Evolutionary conservation across 2,888 invertebrate species (phyloP).

Genomic region (Xestia sexstrigata): DNA sequence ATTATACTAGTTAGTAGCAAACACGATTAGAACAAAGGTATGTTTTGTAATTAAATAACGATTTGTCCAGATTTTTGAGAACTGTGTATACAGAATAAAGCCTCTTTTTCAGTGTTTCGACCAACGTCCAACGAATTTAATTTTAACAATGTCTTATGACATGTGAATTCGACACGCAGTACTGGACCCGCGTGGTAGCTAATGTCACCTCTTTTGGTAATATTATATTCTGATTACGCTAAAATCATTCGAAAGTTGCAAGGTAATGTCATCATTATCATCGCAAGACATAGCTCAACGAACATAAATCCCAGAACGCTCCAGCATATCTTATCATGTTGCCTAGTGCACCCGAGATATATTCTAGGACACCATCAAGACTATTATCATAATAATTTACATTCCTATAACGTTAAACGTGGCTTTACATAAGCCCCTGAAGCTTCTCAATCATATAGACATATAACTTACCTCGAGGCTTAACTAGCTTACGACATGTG

Average conservation of each 20-base stretch:
- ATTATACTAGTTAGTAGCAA: neutral
- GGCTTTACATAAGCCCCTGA: conserved; percentile 27
- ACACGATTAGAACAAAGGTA: neutral
- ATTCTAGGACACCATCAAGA: neutral
- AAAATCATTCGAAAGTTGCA: neutral
- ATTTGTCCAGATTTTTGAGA: neutral
- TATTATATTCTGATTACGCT: neutral
- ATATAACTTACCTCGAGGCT: conserved; percentile 16
- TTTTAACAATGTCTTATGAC: neutral
- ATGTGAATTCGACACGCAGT: neutral
- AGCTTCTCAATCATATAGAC: conserved; percentile 24
- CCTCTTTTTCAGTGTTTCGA: neutral
- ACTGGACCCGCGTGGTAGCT: neutral
- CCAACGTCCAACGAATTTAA: neutral
- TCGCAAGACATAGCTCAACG: neutral
- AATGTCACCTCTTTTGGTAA: neutral
- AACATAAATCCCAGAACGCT: neutral
- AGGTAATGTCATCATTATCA: neutral
- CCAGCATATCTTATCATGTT: no score
- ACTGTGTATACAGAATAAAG: neutral
- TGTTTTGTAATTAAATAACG: conserved; percentile 18
- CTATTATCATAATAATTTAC: conserved; percentile 2
- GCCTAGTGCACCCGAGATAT: neutral
- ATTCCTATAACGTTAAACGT: neutral
- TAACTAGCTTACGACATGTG: conserved; percentile 13